Conservation (phyloP, 1,140 invertebrate genomes). For the Drosophila leontia region DNA sequence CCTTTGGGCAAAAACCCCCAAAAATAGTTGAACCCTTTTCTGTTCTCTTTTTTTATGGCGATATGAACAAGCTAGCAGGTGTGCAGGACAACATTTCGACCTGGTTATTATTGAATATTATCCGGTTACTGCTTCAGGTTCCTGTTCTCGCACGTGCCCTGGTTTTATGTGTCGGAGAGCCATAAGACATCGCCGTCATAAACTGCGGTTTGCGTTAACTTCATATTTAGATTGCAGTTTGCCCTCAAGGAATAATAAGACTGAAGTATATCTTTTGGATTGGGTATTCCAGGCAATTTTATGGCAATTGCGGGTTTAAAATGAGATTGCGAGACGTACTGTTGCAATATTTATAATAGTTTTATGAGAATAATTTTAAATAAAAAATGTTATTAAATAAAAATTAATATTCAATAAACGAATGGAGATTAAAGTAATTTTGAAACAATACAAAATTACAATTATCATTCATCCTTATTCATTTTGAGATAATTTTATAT, state of each 20-base stretch:
- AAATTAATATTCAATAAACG: no score
- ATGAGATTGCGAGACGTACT: conserved; percentile 10
- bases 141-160: conserved; percentile 41
- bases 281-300: neutral
- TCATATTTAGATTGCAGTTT: conserved; percentile 42
- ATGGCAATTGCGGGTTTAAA: neutral
- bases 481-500: no score
- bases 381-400: neutral
- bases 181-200: conserved; percentile 40
- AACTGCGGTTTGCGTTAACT: conserved; percentile 34
- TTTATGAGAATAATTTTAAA: neutral
- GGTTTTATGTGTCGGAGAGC: conserved; percentile 35
- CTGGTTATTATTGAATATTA: conserved; percentile 66
- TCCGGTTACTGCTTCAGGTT: conserved; percentile 26
- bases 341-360: neutral
- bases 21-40: conserved; percentile 52
- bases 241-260: conserved; percentile 1
- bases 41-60: conserved; percentile 23
- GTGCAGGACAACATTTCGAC: conserved; percentile 22
- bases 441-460: no score
- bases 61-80: conserved; percentile 14
- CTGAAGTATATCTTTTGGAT: conserved; percentile 2
- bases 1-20: neutral
- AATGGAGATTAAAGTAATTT: no score
- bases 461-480: no score